A percentile compares a stretch with the other conserved stretches of the same genome.
These are phyloP conservation scores for Synergus japonicus DNA, from an alignment of 2,888 invertebrate species.

Conservation along the genomic window DNA sequence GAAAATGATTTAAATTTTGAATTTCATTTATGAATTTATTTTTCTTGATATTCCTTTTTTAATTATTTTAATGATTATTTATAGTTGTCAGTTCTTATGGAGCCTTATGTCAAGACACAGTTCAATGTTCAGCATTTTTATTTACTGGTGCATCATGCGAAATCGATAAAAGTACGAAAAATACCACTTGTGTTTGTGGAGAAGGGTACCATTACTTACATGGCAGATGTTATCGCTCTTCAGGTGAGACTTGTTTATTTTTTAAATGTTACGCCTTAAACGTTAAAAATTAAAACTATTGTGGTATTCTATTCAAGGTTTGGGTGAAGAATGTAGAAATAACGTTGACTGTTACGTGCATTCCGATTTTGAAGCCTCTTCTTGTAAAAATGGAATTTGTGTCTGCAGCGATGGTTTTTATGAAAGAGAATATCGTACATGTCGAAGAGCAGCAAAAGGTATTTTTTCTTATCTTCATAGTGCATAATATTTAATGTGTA, in stretches of 20 bases:
- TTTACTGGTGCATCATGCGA: slow-evolving; percentile 60
- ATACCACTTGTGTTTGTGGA: slow-evolving; percentile 60
- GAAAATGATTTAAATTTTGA: too few species aligned
- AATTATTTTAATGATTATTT: slow-evolving; percentile 20
- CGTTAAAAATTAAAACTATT: neutral
- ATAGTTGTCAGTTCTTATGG: slow-evolving; percentile 60
- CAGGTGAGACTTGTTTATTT: slow-evolving; percentile 55
- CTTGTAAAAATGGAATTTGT: slow-evolving; percentile 62
- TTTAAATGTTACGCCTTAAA: neutral
- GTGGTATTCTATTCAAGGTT: slow-evolving; percentile 54
- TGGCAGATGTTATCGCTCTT: slow-evolving; percentile 63
- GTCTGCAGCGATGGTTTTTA: slow-evolving; percentile 67
- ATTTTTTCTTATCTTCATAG: neutral
- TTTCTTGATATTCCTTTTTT: neutral
- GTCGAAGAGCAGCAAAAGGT: slow-evolving; percentile 61
- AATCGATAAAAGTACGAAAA: neutral
- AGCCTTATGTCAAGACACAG: slow-evolving; percentile 61
- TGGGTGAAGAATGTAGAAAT: slow-evolving; percentile 61
- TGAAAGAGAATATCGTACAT: slow-evolving; percentile 70
- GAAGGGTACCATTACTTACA: slow-evolving; percentile 67
- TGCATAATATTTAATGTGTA: neutral
- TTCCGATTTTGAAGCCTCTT: slow-evolving; percentile 63
- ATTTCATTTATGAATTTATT: neutral
- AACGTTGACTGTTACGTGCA: slow-evolving; percentile 68
- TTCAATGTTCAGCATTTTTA: slow-evolving; percentile 64